Evolutionary conservation across 1,140 invertebrate genomes (phyloP), one percentile per base, ranked within the genome.

Genomic region (Conus betulinus): DNA sequence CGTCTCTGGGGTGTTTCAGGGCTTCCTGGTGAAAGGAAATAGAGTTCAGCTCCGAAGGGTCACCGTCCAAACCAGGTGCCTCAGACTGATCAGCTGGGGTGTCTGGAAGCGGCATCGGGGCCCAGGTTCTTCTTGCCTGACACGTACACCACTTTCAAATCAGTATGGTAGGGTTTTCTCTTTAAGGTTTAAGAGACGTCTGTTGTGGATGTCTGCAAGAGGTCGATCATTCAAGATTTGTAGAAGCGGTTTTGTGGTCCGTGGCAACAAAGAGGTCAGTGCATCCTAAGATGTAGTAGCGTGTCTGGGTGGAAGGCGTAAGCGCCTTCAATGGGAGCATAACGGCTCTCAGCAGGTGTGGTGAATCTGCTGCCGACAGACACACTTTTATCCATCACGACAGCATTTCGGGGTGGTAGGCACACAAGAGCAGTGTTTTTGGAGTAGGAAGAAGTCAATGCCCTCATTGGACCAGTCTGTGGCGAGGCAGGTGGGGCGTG

Each of bases 351-450:
- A 76, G 39, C 89, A n/a, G 27, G 11, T 79, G 90, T 85, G 17
- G 91, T 93, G 89, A 92, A 91, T 20, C 89, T 25, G 82, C 90
- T 92, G 0, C 91, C 92, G 13, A 93, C 7, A 92, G 60, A n/a
- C 85, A 86, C 15, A 91, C 23, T 88, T 90, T 91, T 89, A 89
- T 0, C 90, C 90, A 27, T 67, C 52, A 20, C 5, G 20, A 71
- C 91, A 91, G 86, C 91, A 82, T 88, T 23, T n/a, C n/a, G n/a
- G 60, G 20, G 13, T 87, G 63, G 39, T 78, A 76, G 52, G 3
- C 25, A 85, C 5, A 55, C 91, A 92, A 3, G 71, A 20, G n/a
- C 92, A 91, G 60, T 91, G 89, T 71, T 92, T 93, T 53, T 93
- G 92, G 5, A 91, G 88, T 3, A 92, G 87, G 88, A 87, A 92